Evolutionary conservation across 2,113 vertebrate genomes (phyloP), one percentile per base, ranked within the genome.

Genomic region (Procavia capensis): DNA sequence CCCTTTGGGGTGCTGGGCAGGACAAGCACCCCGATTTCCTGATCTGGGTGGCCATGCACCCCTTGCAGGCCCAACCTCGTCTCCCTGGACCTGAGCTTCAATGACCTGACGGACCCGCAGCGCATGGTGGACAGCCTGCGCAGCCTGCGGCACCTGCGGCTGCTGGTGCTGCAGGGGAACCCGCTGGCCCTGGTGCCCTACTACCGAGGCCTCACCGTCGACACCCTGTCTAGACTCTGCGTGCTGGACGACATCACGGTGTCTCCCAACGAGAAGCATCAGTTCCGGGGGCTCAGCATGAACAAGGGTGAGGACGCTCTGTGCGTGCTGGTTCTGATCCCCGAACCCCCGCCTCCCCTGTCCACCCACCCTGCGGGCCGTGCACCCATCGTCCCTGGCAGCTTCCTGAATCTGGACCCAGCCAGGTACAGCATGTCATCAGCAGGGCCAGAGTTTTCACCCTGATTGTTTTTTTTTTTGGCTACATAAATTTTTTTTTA

Each of bases 31-130:
- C 27, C 39, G 45, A n/a, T 31, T 43, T 24, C 34, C 0, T 47
- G 39, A 45, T 76, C 5, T 1, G 14, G 9, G 29, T 0, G 6
- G 16, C 27, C 66, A 36, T 3, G 14, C 24, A 41, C 93, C 1
- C 96, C 63, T 88, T 95, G 59, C 75, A 99, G 99, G 99, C 99
- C 99, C 70, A 98, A 97, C 86, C 98, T 99, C 1, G 91, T 99
- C 90, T 99, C 99, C 85, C 98, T 99, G 95, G 99, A 99, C 97
- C 97, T 99, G 98, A 98, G 99, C 93, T 98, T 98, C 97, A 99
- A 99, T 88, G 98, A 91, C 79, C 98, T 99, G 94, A 97, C 96
- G 0, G 97, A 98, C 79, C 98, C 99, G 95, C 93, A n/a, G 75
- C 66, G 45, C 81, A 95, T 99, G 90, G 47, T 99, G 3, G 80